Evolutionary conservation across 1,140 invertebrate genomes (phyloP), one percentile per base, ranked within the genome.

Genomic region (Heliconius himera): DNA sequence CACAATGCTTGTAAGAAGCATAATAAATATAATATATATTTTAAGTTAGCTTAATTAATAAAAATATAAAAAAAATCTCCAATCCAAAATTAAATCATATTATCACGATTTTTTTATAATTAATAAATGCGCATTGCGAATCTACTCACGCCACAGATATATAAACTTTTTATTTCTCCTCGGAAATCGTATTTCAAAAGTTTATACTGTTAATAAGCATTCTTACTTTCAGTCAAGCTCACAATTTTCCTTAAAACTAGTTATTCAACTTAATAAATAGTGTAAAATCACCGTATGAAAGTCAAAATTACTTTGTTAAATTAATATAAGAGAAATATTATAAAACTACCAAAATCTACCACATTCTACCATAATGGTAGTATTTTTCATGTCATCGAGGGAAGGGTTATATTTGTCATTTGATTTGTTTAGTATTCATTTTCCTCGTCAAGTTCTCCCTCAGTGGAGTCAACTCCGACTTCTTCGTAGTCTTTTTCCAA

Each of bases 401-500:
- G 60, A 16, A 66, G 3, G 8, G 8, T 22, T 60, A 18, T 54
- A 20, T 60, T 56, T 8, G 2, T 3, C 20, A 60, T 60, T 60
- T 60, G 20, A 76, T 51, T 56, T 75, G 2, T 81, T 91, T 95
- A 96, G 77, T 96, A 96, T 85, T 96, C 95, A 77, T 96, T 95
- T 80, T 95, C 95, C 80, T 96, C 95, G 33, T 95, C 95, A 1
- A 95, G 93, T 90, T 97, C 96, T 22, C 96, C 97, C 89, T 97
- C 97, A 66, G 96, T 96, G 77, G 96, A 97, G 95, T 97, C 96
- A 94, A 97, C 96, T 89, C 97, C 96, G 90, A 97, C 97, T 92
- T 97, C 97, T 95, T 97, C 97, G 95, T 98, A 98, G 92, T 98
- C 97, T 95, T 97, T 97, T 95, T 98, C 97, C 22, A 98, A 95